phyloP scores from a whole-genome alignment of 37 sponge, comb jelly and placozoan species.

The Hormiphora californensis region DNA sequence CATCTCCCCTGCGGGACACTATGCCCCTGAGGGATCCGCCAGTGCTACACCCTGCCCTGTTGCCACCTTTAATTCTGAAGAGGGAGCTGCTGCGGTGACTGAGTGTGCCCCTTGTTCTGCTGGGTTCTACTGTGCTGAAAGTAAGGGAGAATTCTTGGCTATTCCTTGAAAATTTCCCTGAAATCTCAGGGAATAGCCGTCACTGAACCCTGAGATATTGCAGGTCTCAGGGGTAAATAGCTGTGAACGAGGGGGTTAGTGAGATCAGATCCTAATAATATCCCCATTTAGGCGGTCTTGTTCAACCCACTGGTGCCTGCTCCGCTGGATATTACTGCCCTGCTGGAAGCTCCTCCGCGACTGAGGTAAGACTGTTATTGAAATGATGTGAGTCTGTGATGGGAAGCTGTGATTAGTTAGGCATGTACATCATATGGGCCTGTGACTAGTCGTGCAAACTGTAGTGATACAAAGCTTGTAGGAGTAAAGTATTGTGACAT shows the following conservation, averaged over 20 bases:
- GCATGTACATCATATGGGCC: no score
- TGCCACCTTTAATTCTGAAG: background rate
- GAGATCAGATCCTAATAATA: no score
- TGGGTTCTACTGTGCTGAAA: background rate
- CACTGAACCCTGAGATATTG: no score
- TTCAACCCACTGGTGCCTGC: background rate
- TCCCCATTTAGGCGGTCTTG: no score
- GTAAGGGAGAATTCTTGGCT: background rate
- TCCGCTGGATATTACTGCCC: constrained; percentile 25
- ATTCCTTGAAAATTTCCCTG: constrained; percentile 17
- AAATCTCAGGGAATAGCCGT: background rate
- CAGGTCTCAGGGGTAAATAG: no score
- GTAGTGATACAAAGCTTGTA: no score
- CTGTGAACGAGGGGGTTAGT: background rate
- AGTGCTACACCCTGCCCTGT: background rate
- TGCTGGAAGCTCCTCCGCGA: background rate
- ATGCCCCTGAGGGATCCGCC: background rate
- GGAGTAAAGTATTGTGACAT: no score
- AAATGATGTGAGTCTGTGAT: no score
- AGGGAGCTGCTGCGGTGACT: background rate
- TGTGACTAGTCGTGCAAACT: no score
- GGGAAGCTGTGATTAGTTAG: no score
- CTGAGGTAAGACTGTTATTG: no score
- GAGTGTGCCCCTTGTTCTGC: background rate
- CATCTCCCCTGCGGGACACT: constrained; percentile 3